Evolutionary conservation across 1,140 invertebrate genomes (phyloP), one percentile per base, ranked within the genome.

Genomic region (Panulirus ornatus): DNA sequence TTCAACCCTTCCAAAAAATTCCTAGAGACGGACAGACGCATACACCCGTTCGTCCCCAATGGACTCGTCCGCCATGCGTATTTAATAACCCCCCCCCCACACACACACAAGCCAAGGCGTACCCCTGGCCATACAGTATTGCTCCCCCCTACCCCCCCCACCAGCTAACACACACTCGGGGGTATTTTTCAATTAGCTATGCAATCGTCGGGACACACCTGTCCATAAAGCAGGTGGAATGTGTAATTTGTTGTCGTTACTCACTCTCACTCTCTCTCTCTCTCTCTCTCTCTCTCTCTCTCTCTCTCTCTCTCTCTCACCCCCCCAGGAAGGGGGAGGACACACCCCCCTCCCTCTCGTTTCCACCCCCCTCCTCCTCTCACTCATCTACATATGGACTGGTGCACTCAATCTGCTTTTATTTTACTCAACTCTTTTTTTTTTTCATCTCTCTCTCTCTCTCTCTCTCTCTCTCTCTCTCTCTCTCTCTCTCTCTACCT

Each of bases 171-270:
- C n/a, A 11, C 51, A 11, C 51, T 22, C 51, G 22, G 47, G 42
- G 78, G 30, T 58, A 81, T 58, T 81, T 81, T 81, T 81, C 78
- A 81, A 81, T 81, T 81, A 81, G 78, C 78, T 58, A 81, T 81
- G 78, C 78, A 81, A 58, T 54, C 78, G 19, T 6, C 47, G 47
- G 19, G 78, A 81, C 44, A 54, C 78, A 81, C 47, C 47, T 81
- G 27, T 58, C 54, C 78, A 81, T 81, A 81, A 81, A 81, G 30
- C 47, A 81, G 78, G 47, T 36, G 11, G 42, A 81, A 81, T 58
- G 78, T 81, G 78, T 81, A 81, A 81, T 81, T 47, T 81, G 11
- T 58, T 42, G 27, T 22, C 78, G 58, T 81, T 81, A 81, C 42
- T 81, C 78, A 79, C 78, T 30, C 78, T 47, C 27, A n/a, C 70